Conservation (phyloP, 1,140 invertebrate species). For the Brachionus plicatilis region DNA sequence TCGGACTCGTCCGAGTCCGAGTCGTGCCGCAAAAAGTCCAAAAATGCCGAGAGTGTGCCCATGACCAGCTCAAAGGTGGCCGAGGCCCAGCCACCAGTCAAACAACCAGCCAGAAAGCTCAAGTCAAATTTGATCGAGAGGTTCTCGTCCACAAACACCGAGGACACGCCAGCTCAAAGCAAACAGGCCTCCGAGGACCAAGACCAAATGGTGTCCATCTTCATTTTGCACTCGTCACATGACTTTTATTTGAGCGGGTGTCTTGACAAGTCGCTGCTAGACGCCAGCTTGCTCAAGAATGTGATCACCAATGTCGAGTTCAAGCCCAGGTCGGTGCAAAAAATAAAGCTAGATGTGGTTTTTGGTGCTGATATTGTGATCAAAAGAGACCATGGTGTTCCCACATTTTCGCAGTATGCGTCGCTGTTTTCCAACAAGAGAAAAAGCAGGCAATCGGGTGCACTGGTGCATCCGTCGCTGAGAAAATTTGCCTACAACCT, state of each 20-base stretch:
- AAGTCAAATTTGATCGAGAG: conserved; percentile 39
- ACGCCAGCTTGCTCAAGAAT: not conserved
- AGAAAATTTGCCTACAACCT: not conserved
- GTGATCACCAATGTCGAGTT: not conserved
- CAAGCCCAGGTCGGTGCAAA: conserved; percentile 1
- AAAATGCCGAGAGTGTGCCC: not conserved
- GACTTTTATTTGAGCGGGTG: conserved; percentile 20
- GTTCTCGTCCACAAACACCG: not conserved
- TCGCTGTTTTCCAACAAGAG: not conserved
- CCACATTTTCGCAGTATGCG: not conserved
- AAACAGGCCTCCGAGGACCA: not conserved
- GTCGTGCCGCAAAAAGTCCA: not conserved
- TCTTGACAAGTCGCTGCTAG: not conserved
- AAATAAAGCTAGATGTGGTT: conserved; percentile 33
- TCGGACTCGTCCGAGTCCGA: not conserved
- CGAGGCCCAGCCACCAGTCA: not conserved
- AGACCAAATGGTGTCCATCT: not conserved
- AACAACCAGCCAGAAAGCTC: conserved; percentile 18
- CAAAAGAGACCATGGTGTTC: not conserved
- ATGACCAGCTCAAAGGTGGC: not conserved
- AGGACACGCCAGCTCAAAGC: not conserved
- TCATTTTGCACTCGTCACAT: conserved; percentile 16
- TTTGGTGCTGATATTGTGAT: conserved; percentile 24
- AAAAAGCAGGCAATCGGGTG: not conserved
- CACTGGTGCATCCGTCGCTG: not conserved